phyloP scores from a whole-genome alignment of 2,797 vertebrate genomes.

The Cyclura pinguis region DNA sequence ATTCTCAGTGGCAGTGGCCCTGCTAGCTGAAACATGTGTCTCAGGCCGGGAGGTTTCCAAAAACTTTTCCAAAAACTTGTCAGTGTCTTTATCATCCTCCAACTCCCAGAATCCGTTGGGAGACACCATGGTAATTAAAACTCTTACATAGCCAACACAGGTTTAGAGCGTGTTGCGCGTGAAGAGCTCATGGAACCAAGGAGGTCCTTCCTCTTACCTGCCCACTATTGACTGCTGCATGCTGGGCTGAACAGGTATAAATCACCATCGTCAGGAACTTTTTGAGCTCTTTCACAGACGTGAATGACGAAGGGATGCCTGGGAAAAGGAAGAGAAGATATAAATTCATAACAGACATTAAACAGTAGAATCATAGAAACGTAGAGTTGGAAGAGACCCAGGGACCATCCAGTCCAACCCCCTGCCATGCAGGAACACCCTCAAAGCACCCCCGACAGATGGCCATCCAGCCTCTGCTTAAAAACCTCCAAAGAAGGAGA shows the following conservation, averaged over 20 bases:
- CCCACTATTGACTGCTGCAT: constrained; percentile 16
- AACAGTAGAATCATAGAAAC: too few relatives aligned
- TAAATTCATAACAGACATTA: neutral
- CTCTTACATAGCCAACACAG: too few relatives aligned
- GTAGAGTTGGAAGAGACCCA: too few relatives aligned
- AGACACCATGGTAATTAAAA: too few relatives aligned
- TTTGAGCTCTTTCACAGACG: neutral
- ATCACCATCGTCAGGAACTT: constrained; percentile 35
- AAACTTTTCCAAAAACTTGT: neutral
- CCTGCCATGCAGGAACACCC: too few relatives aligned
- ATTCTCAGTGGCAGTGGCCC: too few relatives aligned
- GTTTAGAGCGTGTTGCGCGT: neutral
- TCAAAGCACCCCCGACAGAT: too few relatives aligned
- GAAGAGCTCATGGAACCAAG: neutral
- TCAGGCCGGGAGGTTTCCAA: neutral
- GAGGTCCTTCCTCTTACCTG: neutral
- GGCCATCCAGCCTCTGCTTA: too few relatives aligned
- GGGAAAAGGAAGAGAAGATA: neutral
- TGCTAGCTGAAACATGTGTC: neutral
- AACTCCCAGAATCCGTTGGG: neutral
- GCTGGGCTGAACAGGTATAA: constrained; percentile 16
- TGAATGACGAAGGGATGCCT: constrained; percentile 21
- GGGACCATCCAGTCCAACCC: too few relatives aligned
- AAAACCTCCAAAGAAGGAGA: too few relatives aligned
- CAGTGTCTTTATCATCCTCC: too few relatives aligned